phyloP scores from a whole-genome alignment of 2,113 vertebrate species.

The Boulengeromyrus knoepffleri region DNA sequence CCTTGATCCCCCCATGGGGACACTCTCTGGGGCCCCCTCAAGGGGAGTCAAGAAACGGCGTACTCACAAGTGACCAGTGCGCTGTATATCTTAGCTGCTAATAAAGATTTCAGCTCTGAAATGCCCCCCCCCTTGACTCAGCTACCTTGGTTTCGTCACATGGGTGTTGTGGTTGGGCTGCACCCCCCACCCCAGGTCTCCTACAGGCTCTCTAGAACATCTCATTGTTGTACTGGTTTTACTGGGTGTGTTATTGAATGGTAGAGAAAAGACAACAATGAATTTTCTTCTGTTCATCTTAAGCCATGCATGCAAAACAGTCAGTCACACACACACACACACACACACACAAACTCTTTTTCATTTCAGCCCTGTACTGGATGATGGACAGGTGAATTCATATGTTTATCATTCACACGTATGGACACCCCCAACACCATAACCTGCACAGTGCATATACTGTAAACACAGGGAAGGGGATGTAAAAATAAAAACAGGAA shows the following conservation, averaged over 20 bases:
- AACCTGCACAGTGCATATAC: neutral
- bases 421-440: neutral
- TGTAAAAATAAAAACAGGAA: neutral
- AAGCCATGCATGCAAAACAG: neutral
- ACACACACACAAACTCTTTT: neutral
- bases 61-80: constrained; percentile 32
- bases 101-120: constrained; percentile 53
- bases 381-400: neutral
- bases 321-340: neutral
- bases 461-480: neutral
- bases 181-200: neutral
- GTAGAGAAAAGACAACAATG: neutral
- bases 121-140: constrained; percentile 7
- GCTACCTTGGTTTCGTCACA: neutral
- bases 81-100: constrained; percentile 43
- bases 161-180: neutral
- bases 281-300: neutral
- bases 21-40: constrained; percentile 19
- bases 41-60: constrained; percentile 24
- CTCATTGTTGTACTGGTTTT: neutral
- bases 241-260: neutral
- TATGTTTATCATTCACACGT: neutral
- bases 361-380: neutral
- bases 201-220: neutral
- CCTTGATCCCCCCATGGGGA: constrained; percentile 8